Evolutionary conservation across 2,888 invertebrate genomes (phyloP).

Genomic region (Lymantria monacha): DNA sequence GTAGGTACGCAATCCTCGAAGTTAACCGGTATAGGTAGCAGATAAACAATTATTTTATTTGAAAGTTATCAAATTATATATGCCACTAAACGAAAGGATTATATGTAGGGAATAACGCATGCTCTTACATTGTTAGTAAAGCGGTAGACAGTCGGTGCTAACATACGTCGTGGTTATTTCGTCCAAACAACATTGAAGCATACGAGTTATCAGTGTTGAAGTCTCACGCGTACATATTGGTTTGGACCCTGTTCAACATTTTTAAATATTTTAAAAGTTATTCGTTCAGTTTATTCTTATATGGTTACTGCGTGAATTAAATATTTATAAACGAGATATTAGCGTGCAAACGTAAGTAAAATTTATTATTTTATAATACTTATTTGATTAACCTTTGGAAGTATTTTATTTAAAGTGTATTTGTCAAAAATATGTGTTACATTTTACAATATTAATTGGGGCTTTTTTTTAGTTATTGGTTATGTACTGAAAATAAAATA

Average conservation of each 20-base stretch:
- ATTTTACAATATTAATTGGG: too few species aligned
- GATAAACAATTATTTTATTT: constrained; percentile 25
- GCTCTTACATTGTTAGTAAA: constrained; percentile 14
- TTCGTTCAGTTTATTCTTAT: too few species aligned
- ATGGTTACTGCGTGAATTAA: too few species aligned
- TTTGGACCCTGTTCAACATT: constrained; percentile 17
- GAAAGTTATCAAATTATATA: constrained; percentile 28
- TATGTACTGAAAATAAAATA: too few species aligned
- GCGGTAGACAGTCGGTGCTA: constrained; percentile 14
- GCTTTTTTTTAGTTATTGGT: too few species aligned
- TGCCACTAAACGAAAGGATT: constrained; percentile 22
- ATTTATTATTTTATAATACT: too few species aligned
- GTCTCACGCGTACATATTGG: constrained; percentile 38
- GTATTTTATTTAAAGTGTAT: too few species aligned
- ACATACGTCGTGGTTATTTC: constrained; percentile 2
- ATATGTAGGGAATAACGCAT: constrained; percentile 25
- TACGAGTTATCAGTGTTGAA: constrained; percentile 35
- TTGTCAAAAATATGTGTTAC: too few species aligned
- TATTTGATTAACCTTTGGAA: too few species aligned
- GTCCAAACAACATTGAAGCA: constrained; percentile 8
- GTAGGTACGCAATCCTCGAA: too few species aligned
- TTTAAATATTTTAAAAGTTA: neutral
- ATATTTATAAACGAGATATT: too few species aligned
- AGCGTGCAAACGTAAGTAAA: too few species aligned
- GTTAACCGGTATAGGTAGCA: neutral